Evolutionary conservation across 2,888 invertebrate genomes (phyloP).

Genomic region (Lepidocyrtinus sp.): DNA sequence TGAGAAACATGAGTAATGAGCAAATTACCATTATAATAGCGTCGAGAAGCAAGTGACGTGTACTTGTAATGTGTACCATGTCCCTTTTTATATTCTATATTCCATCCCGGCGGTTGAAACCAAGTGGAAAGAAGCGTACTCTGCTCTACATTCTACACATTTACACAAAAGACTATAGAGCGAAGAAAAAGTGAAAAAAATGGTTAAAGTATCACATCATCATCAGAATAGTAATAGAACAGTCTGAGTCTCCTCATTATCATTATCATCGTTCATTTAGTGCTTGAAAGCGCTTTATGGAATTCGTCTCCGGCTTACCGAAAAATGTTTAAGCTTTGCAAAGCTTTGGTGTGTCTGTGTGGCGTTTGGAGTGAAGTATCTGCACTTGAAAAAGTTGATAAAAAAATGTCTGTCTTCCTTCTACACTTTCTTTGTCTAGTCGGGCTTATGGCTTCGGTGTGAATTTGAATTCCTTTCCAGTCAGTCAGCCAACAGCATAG

Average conservation of each 20-base stretch:
- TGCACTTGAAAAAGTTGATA: conserved; percentile 3
- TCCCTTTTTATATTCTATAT: no score
- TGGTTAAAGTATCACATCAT: background rate
- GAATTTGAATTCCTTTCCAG: no score
- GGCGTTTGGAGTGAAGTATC: no score
- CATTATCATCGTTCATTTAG: background rate
- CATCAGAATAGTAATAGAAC: background rate
- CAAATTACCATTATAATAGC: background rate
- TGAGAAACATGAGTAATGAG: conserved; percentile 7
- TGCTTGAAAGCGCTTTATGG: background rate
- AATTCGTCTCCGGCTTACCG: no score
- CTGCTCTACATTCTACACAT: background rate
- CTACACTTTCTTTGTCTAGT: no score
- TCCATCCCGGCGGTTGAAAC: no score
- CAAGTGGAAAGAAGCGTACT: no score
- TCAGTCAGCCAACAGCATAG: no score
- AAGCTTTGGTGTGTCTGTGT: background rate
- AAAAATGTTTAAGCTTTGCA: background rate
- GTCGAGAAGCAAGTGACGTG: background rate
- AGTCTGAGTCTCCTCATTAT: background rate
- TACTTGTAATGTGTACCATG: background rate
- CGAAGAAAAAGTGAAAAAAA: no score
- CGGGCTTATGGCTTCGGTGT: no score
- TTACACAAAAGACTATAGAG: background rate
- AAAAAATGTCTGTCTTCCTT: background rate